These are phyloP conservation scores for Macrotus californicus DNA, from an alignment of 2,113 vertebrate genomes.

Conservation along the genomic window DNA sequence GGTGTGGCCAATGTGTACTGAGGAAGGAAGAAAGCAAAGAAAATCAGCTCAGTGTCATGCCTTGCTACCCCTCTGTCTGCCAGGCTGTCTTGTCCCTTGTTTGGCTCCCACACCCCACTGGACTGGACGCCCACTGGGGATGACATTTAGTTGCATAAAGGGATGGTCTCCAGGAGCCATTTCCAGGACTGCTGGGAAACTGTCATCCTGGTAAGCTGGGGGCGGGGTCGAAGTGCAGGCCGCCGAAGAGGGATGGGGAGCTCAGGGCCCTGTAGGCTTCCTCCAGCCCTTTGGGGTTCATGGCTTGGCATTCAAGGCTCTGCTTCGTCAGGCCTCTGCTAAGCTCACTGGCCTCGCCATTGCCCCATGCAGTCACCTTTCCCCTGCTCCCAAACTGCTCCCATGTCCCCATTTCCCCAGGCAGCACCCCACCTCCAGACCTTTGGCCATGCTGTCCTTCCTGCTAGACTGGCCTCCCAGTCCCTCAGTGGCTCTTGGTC, in stretches of 20 bases:
- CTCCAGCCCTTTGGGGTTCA: background rate
- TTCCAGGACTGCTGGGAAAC: background rate
- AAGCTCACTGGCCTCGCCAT: background rate
- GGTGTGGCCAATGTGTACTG: background rate
- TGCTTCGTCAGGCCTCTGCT: background rate
- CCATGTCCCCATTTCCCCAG: background rate
- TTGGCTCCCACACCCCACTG: background rate
- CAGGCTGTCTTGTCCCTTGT: background rate
- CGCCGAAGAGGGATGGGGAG: accelerated
- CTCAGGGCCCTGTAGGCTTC: background rate
- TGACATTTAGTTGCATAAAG: conserved; percentile 49
- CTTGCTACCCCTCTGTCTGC: background rate
- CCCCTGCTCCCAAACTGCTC: background rate
- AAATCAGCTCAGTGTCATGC: background rate
- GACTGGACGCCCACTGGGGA: background rate
- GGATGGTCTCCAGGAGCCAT: conserved; percentile 12
- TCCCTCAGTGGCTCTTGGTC: background rate
- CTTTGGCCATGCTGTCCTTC: background rate
- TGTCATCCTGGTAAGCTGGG: background rate
- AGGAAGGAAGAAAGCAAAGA: background rate
- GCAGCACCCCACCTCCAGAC: background rate
- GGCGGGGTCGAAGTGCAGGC: background rate
- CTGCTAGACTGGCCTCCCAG: background rate
- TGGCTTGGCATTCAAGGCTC: background rate
- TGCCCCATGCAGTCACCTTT: background rate